These are phyloP conservation scores for Ceriagrion tenellum DNA, from an alignment of 2,888 invertebrate species.

Conservation along the genomic window DNA sequence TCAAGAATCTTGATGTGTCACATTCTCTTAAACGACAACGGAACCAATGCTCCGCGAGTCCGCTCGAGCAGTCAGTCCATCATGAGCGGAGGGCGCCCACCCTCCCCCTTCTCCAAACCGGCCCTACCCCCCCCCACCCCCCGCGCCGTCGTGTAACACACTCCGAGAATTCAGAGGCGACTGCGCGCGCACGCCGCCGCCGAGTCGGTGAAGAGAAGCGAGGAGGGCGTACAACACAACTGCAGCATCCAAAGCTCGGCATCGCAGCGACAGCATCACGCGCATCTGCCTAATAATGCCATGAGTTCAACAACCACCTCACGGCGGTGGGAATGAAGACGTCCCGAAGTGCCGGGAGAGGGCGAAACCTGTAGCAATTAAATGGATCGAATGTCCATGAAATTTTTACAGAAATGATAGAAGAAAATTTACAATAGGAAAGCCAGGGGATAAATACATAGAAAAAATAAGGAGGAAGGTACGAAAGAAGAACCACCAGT, in stretches of 20 bases:
- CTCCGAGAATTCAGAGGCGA: background rate
- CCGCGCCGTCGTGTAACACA: background rate
- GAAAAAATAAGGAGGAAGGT: no score
- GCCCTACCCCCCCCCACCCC: background rate
- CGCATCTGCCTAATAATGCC: conserved; percentile 1
- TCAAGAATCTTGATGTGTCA: background rate
- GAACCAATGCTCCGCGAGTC: background rate
- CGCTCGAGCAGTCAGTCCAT: background rate
- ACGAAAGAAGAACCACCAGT: no score
- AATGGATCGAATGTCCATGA: no score
- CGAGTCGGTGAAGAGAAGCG: background rate
- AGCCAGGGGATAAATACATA: no score
- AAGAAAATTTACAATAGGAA: no score
- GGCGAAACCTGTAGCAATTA: background rate
- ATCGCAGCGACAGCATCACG: background rate
- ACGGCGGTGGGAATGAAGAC: background rate
- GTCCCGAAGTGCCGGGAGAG: background rate
- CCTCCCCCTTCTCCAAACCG: background rate
- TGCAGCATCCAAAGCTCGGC: background rate
- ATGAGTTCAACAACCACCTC: conserved; percentile 2
- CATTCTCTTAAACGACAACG: background rate
- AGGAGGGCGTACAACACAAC: background rate
- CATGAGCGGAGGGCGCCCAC: background rate
- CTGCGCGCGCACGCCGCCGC: background rate
- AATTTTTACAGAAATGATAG: no score